Percentiles rank a stretch among this genome's conserved stretches.
phyloP scores from a whole-genome alignment of 2,797 vertebrate species.

The Paratrypauchen microcephalus region DNA sequence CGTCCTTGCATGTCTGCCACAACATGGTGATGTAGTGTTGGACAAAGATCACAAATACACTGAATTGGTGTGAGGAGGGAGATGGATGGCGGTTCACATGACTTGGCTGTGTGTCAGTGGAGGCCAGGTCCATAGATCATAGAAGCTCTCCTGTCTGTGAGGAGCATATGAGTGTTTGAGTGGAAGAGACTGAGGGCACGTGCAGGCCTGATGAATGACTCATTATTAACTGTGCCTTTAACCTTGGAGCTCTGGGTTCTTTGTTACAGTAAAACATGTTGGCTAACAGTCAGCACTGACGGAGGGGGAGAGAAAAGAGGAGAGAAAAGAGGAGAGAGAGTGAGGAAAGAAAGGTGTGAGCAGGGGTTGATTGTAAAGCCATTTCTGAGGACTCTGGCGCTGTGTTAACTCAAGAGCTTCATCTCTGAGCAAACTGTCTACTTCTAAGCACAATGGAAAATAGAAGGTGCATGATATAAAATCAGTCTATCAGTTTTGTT shows the following conservation, averaged over 20 bases:
- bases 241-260: constrained; percentile 16
- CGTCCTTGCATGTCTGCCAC: constrained; percentile 16
- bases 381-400: constrained; percentile 68
- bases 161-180: neutral
- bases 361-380: constrained; percentile 65
- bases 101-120: constrained; percentile 25
- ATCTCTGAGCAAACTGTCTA: constrained; percentile 59
- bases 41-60: constrained; percentile 11
- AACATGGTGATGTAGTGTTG: constrained; percentile 18
- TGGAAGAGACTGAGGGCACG: neutral
- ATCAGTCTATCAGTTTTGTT: neutral
- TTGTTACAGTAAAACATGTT: constrained; percentile 37
- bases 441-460: constrained; percentile 51
- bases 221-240: constrained; percentile 24
- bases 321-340: neutral
- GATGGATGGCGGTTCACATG: constrained; percentile 46
- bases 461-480: constrained; percentile 31
- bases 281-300: constrained; percentile 31
- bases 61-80: neutral
- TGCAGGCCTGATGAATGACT: constrained; percentile 2
- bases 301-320: neutral
- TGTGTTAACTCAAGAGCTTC: constrained; percentile 64
- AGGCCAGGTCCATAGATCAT: constrained; percentile 23
- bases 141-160: constrained; percentile 1
- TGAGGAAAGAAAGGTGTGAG: constrained; percentile 45